Percentiles rank a stretch among this genome's conserved stretches.
phyloP scores from a whole-genome alignment of 2,113 vertebrate genomes.

The Panurus biarmicus region DNA sequence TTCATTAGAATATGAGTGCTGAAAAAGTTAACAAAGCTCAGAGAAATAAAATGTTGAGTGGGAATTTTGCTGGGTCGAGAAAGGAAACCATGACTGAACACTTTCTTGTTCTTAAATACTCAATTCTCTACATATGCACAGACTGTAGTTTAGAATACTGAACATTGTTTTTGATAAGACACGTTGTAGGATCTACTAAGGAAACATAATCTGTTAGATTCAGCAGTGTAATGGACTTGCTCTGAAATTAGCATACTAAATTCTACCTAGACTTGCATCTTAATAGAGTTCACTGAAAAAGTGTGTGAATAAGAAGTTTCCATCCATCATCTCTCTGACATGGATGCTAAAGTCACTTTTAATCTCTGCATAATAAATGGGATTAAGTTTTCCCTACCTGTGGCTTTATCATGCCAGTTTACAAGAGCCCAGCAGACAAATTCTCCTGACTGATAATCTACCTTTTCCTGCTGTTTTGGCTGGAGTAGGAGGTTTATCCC shows the following conservation, averaged over 20 bases:
- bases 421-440: neutral
- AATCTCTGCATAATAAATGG: constrained; percentile 36
- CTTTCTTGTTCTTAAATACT: neutral
- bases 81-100: neutral
- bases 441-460: neutral
- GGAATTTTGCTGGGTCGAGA: neutral
- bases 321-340: constrained; percentile 41
- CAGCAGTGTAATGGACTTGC: neutral
- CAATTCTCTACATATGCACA: neutral
- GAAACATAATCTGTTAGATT: neutral
- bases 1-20: neutral
- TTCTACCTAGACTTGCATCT: neutral
- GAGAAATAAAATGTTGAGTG: neutral
- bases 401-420: neutral
- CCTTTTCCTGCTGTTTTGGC: neutral
- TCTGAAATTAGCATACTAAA: constrained; percentile 21
- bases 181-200: neutral
- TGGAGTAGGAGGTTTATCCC: neutral
- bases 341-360: constrained; percentile 28
- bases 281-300: constrained; percentile 37
- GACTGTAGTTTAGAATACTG: neutral
- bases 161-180: neutral
- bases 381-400: constrained; percentile 15
- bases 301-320: constrained; percentile 13
- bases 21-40: neutral